phyloP scores from a whole-genome alignment of 2,888 invertebrate genomes.

The Mesodorylaimus sp. region DNA sequence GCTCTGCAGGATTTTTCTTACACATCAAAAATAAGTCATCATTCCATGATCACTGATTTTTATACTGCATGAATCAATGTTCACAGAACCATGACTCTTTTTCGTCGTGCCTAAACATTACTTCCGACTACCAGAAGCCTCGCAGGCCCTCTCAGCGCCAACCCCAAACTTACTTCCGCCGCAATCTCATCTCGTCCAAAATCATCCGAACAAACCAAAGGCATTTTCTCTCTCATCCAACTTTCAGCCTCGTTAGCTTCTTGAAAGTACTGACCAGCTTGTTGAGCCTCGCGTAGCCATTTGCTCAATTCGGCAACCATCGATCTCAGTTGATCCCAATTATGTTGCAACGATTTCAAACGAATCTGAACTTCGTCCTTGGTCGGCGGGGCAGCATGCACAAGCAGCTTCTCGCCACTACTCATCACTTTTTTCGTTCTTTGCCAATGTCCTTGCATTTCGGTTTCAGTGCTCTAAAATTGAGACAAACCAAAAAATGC shows the following conservation, averaged over 20 bases:
- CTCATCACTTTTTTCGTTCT: slow-evolving; percentile 31
- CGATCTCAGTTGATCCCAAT: slow-evolving; percentile 74
- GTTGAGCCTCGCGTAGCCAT: slow-evolving; percentile 64
- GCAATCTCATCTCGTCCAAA: slow-evolving; percentile 46
- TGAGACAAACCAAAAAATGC: slow-evolving; percentile 4
- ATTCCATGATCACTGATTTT: no score
- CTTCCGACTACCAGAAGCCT: no score
- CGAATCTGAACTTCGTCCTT: slow-evolving; percentile 32
- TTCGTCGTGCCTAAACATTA: no score
- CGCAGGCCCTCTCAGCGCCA: no score
- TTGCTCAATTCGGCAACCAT: slow-evolving; percentile 53
- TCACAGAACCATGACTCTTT: no score
- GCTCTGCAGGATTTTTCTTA: no score
- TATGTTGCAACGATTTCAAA: slow-evolving; percentile 55
- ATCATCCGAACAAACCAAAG: slow-evolving; percentile 68
- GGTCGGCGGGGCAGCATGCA: slow-evolving; percentile 10
- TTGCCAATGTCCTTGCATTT: slow-evolving; percentile 48
- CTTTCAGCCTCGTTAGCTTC: slow-evolving; percentile 95
- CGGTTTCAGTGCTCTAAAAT: slow-evolving; percentile 45
- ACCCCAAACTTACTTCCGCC: no score
- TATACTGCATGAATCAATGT: no score
- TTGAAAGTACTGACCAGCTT: slow-evolving; percentile 56
- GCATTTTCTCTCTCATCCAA: slow-evolving; percentile 87
- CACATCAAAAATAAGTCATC: no score
- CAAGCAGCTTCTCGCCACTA: slow-evolving; percentile 22